Evolutionary conservation across 2,888 invertebrate species (phyloP).

Genomic region (Bedellia somnulentella): DNA sequence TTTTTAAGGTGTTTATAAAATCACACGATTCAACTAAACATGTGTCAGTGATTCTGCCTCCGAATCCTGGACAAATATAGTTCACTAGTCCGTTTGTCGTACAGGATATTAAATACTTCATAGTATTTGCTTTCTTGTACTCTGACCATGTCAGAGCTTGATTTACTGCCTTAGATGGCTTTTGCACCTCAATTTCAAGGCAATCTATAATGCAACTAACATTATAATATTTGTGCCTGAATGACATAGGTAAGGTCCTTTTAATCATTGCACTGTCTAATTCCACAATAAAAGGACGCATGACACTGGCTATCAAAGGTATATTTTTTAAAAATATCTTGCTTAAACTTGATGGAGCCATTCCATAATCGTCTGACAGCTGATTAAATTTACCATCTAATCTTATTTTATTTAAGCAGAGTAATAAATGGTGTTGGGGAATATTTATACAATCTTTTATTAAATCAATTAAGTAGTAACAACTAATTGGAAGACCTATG

Average conservation of each 20-base stretch:
- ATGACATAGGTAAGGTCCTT: constrained; percentile 4
- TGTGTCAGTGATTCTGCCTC: constrained; percentile 1
- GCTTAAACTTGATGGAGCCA: not conserved
- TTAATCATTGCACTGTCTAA: not conserved
- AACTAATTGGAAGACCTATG: constrained; percentile 9
- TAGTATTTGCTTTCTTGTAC: constrained; percentile 17
- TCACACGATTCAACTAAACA: constrained; percentile 2
- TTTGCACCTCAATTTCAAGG: constrained; percentile 23
- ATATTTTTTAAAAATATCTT: constrained; percentile 1
- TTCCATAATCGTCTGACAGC: constrained; percentile 1
- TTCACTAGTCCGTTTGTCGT: constrained; percentile 5
- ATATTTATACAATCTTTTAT: constrained; percentile 1
- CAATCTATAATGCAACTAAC: constrained; percentile 23
- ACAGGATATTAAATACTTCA: constrained; percentile 14
- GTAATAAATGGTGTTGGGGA: constrained; percentile 1
- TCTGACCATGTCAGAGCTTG: constrained; percentile 24
- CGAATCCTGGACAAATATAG: constrained; percentile 3
- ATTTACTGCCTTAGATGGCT: constrained; percentile 18
- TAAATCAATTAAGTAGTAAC: constrained; percentile 4
- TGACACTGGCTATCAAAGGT: not conserved
- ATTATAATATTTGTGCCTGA: constrained; percentile 7
- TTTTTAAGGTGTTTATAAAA: constrained; percentile 1
- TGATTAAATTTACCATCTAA: constrained; percentile 3
- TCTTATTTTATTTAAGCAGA: constrained; percentile 4
- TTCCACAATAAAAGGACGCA: constrained; percentile 3